Evolutionary conservation across 1,140 invertebrate genomes (phyloP).

Genomic region (Amyelois transitella): DNA sequence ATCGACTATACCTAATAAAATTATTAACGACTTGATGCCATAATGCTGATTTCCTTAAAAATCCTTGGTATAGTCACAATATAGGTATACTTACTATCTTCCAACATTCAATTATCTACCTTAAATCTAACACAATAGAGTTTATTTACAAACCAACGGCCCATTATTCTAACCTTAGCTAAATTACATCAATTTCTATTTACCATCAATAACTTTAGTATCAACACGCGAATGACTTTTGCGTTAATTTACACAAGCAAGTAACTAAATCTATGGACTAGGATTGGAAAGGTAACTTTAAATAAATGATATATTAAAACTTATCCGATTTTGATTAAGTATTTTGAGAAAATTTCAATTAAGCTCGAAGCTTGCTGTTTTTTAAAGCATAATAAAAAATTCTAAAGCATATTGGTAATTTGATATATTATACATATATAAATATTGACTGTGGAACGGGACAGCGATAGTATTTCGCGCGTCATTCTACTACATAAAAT

Average conservation of each 20-base stretch:
- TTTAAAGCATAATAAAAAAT: not conserved
- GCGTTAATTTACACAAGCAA: constrained; percentile 57
- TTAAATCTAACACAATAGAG: constrained; percentile 40
- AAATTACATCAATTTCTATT: constrained; percentile 23
- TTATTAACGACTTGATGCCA: no score
- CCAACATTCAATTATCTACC: constrained; percentile 29
- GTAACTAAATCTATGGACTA: constrained; percentile 51
- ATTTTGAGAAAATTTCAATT: not conserved
- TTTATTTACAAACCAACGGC: constrained; percentile 47
- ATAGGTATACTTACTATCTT: constrained; percentile 1
- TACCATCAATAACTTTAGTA: constrained; percentile 17
- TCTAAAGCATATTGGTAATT: not conserved
- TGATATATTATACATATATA: no score
- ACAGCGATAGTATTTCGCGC: no score
- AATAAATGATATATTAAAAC: not conserved
- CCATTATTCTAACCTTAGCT: constrained; percentile 22
- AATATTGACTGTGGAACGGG: no score
- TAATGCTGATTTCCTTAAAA: no score
- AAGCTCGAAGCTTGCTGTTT: not conserved
- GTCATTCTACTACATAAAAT: not conserved
- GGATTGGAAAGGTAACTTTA: constrained; percentile 52
- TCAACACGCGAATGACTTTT: constrained; percentile 7
- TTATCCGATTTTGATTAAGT: not conserved
- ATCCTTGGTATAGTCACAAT: not conserved
- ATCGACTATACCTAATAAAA: no score